Base-by-base conservation (phyloP, 92 coral and sea anemone species). In the Nematostella vectensis region DNA sequence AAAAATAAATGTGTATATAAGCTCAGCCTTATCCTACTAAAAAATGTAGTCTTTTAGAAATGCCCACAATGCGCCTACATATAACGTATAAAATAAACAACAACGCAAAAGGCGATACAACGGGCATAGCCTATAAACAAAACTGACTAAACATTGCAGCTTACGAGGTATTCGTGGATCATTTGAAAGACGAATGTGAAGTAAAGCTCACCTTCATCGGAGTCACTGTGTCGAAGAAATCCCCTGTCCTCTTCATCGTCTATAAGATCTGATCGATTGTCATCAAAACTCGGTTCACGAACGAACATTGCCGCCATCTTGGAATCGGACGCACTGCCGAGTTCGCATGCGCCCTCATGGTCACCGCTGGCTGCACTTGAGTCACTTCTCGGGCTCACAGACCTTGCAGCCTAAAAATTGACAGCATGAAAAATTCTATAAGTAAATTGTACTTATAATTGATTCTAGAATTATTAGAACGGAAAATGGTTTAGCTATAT, bases 171-270 rank as follows among this genome's bases (percentile, higher is more conserved):
- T n/a, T n/a, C n/a, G n/a, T n/a, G n/a, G n/a, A n/a, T n/a, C n/a
- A n/a, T n/a, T n/a, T n/a, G n/a, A n/a, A n/a, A n/a, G 29, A 22
- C 31, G 39, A 56, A 55, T 29, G 50, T 27, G 27, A 25, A 23
- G 39, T 62, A 17, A 6, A 17, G 21, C 71, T 47, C 26, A 93
- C 99, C 99, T 86, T 93, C 99, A 28, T 93, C 99, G 18, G 99
- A 93, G 45, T 87, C 99, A 22, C 79, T 88, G 63, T 79, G 82
- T 42, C 80, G 96, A 47, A 93, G 85, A 45, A 87, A 93, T 45
- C 91, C 99, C 60, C 96, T 69, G 31, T 85, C 95, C 26, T 79
- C 87, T 28, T 93, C 99, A 31, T 87, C 99, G 63, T 88, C 95
- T 36, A 76, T 80, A 57, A 93, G 62, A 54, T 93, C 99, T 3